phyloP scores from a whole-genome alignment of 1,140 invertebrate genomes.

The Drosophila triauraria region DNA sequence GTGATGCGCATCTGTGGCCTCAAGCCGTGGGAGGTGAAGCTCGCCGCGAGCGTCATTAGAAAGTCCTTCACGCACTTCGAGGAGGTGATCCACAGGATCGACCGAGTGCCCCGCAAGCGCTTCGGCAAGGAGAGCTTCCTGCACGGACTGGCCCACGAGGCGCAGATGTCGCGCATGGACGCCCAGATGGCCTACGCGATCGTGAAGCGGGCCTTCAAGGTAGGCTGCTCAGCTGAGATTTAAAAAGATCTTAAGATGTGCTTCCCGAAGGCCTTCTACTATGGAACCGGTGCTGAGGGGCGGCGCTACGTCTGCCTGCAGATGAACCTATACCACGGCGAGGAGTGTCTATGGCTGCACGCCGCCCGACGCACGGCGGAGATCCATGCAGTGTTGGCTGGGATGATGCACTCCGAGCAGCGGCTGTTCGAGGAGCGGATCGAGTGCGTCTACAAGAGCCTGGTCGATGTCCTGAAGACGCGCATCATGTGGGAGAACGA shows the following conservation, averaged over 20 bases:
- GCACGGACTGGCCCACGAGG: constrained; percentile 62
- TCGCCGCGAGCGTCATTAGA: constrained; percentile 35
- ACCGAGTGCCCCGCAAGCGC: constrained; percentile 66
- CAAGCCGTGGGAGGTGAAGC: constrained; percentile 54
- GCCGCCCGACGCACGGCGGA: constrained; percentile 67
- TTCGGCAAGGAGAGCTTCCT: constrained; percentile 73
- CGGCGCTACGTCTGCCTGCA: neutral
- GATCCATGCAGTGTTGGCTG: constrained; percentile 58
- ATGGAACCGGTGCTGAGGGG: constrained; percentile 49
- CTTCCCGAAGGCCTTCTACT: constrained; percentile 55
- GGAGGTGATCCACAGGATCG: constrained; percentile 57
- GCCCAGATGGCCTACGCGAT: constrained; percentile 73
- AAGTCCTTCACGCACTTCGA: constrained; percentile 65
- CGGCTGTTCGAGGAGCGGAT: constrained; percentile 57
- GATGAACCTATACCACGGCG: constrained; percentile 17
- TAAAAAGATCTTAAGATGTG: too few species aligned
- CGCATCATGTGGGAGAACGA: constrained; percentile 24
- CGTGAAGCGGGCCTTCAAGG: constrained; percentile 67
- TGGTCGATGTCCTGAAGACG: constrained; percentile 38
- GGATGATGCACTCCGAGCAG: constrained; percentile 64
- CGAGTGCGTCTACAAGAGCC: constrained; percentile 65
- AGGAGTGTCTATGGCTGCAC: constrained; percentile 71
- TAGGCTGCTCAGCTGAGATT: neutral
- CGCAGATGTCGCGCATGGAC: constrained; percentile 66
- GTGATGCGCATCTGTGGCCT: constrained; percentile 75